phyloP scores from a whole-genome alignment of 2,113 vertebrate species.

The Verasper variegatus region DNA sequence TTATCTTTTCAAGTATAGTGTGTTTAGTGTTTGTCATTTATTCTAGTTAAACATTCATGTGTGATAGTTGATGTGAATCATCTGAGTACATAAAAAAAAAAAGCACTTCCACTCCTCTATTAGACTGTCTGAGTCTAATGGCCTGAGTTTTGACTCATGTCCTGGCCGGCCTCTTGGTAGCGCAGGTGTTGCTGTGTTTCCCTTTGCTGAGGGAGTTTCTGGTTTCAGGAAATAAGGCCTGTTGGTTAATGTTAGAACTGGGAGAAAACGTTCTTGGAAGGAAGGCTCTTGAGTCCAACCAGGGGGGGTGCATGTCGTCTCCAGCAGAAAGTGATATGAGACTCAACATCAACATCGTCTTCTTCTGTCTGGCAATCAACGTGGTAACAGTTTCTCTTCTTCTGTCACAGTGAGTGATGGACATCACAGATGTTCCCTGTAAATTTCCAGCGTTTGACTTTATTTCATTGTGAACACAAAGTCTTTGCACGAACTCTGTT shows the following conservation, averaged over 20 bases:
- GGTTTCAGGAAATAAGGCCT: conserved; percentile 83
- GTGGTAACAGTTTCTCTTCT: not conserved
- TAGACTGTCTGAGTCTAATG: conserved; percentile 59
- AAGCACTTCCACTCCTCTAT: conserved; percentile 29
- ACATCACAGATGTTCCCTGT: not conserved
- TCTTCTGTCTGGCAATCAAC: conserved; percentile 2
- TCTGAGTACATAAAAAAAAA: not conserved
- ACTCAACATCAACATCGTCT: conserved; percentile 14
- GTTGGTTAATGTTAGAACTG: conserved; percentile 80
- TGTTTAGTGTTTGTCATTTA: not conserved
- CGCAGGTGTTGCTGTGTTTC: conserved; percentile 80
- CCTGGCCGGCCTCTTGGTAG: conserved; percentile 65
- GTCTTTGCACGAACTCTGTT: conserved; percentile 26
- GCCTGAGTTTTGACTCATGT: conserved; percentile 69
- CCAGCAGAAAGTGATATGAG: conserved; percentile 49
- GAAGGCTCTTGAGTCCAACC: conserved; percentile 65
- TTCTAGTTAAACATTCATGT: not conserved
- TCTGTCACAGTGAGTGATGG: not conserved
- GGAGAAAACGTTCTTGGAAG: conserved; percentile 74
- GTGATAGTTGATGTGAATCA: not conserved
- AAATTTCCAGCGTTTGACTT: not conserved
- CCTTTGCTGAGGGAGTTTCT: conserved; percentile 79
- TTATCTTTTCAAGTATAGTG: not conserved
- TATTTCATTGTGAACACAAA: not conserved
- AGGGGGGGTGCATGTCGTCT: conserved; percentile 30